Conservation (phyloP, 2,797 vertebrate genomes). For the Spatula versicolor region DNA sequence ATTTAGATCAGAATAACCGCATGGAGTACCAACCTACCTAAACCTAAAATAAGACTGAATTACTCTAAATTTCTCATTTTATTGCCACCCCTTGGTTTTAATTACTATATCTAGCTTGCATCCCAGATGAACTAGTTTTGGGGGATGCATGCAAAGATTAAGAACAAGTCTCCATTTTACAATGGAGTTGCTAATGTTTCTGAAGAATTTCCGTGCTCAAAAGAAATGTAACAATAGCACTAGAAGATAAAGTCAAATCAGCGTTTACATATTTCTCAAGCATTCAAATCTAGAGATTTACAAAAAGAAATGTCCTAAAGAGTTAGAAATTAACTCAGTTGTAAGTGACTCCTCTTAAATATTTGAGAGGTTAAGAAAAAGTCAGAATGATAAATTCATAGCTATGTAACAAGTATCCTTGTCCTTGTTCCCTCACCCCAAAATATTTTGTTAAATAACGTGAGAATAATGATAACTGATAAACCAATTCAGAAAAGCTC, state of each 20-base stretch:
- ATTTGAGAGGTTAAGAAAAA: not conserved
- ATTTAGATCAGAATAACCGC: constrained; percentile 4
- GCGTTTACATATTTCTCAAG: not conserved
- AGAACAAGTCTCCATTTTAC: not conserved
- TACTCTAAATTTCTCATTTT: not conserved
- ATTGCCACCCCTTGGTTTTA: not conserved
- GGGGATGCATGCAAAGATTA: not conserved
- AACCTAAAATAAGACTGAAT: constrained; percentile 8
- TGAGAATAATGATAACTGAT: not conserved
- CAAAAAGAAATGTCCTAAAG: not conserved
- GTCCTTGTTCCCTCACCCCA: not conserved
- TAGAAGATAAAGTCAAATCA: not conserved
- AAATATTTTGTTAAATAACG: not conserved
- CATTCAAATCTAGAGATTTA: not conserved
- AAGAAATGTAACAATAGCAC: not conserved
- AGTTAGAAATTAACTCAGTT: not conserved
- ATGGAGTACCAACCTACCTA: not conserved
- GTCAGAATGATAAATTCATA: not conserved
- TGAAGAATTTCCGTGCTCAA: not conserved
- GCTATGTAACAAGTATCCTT: not conserved
- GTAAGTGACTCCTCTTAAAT: not conserved
- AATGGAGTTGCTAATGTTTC: not conserved
- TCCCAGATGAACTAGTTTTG: not conserved
- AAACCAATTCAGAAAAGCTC: not conserved
- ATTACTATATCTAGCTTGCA: not conserved